Base-by-base conservation (phyloP, 1,140 invertebrate species). In the Drosophila ohnishii region DNA sequence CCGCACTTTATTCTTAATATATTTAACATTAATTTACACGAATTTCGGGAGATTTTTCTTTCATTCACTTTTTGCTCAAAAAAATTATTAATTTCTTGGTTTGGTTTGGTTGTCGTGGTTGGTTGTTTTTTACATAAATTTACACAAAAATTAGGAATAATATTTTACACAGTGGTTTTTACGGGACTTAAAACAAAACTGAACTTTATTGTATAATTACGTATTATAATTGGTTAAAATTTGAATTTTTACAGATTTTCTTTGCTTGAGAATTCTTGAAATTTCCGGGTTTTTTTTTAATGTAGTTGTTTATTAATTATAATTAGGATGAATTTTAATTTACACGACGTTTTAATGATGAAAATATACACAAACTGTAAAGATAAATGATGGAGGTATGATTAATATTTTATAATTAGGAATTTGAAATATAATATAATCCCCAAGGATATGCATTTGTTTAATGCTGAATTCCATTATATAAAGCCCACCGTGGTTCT, bases 291-390 rank as follows among this genome's bases (percentile, higher is more conserved):
- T 63, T 62, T 44, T 59, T 60, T 69, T 76, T 44, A 71, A 84
- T 73, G 55, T 71, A 53, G 44, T 70, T 55, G 51, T 84, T 82
- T 77, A 65, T 83, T 78, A 86, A 75, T 86, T 86, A 87, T 80
- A 88, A 88, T 75, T 84, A 88, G 69, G 80, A 88, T 88, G 84
- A 78, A 87, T 78, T 73, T 88, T 84, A 88, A 84, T 88, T 75
- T 88, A 88, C 84, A 88, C 84, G 84, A 74, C 84, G 84, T 78
- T 88, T 79, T 75, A 84, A 88, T 88, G 84, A 88, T 88, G 84
- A 89, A 88, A 89, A 88, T 88, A 87, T 87, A 87, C 83, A 86
- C 84, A 88, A 84, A 88, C 84, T 88, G 84, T 10, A 88, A 88
- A 57, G 84, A 88, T 10, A 85, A 50, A 78, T 4, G 22, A 25